phyloP scores from a whole-genome alignment of 2,113 vertebrate genomes.

The Lagopus muta region DNA sequence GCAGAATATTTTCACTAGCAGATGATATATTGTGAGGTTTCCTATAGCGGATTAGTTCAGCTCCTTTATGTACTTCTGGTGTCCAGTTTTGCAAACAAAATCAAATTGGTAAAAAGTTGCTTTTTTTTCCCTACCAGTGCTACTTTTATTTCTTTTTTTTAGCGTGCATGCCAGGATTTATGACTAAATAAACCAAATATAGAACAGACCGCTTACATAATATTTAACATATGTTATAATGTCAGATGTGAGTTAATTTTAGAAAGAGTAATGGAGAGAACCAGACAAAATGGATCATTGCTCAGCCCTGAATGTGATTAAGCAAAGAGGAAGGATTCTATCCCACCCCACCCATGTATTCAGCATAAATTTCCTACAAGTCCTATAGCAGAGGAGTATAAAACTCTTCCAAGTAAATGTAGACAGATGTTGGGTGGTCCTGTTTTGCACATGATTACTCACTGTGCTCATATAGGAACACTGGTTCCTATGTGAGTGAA shows the following conservation, averaged over 20 bases:
- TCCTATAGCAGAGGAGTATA: slow-evolving; percentile 48
- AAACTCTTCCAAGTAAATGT: slow-evolving; percentile 60
- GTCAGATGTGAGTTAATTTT: slow-evolving; percentile 73
- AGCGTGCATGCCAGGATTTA: slow-evolving; percentile 46
- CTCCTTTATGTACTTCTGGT: not conserved
- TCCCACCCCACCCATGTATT: slow-evolving; percentile 72
- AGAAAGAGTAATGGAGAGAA: slow-evolving; percentile 66
- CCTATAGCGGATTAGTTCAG: not conserved
- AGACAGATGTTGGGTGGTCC: slow-evolving; percentile 72
- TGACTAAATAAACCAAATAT: slow-evolving; percentile 69
- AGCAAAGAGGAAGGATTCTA: slow-evolving; percentile 72
- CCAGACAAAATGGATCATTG: slow-evolving; percentile 65
- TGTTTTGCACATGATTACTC: slow-evolving; percentile 62
- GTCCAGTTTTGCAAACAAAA: not conserved
- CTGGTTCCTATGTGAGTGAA: slow-evolving; percentile 30
- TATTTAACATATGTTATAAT: slow-evolving; percentile 71
- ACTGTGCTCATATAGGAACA: not conserved
- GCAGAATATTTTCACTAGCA: not conserved
- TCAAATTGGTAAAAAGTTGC: not conserved
- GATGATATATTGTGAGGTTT: not conserved
- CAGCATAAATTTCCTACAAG: slow-evolving; percentile 50
- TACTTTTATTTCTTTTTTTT: not conserved
- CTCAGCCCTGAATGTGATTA: slow-evolving; percentile 67
- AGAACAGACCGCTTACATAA: slow-evolving; percentile 69
- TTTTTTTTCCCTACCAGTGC: not conserved